Evolutionary conservation across 2,888 invertebrate species (phyloP).

Genomic region (Coecobrya sp.): DNA sequence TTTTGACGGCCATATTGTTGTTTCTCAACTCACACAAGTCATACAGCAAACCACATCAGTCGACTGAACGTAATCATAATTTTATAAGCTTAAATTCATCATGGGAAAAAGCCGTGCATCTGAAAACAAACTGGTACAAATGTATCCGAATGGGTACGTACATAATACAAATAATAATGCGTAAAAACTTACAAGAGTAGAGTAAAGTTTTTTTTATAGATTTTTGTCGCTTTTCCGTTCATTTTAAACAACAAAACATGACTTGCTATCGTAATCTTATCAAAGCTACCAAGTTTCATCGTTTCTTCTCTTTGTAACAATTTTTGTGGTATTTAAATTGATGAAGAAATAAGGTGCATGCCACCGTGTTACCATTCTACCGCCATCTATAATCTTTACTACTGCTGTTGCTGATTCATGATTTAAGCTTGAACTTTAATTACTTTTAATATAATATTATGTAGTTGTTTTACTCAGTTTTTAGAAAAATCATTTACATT

Average conservation of each 20-base stretch:
- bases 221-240: constrained; percentile 78
- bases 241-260: constrained; percentile 51
- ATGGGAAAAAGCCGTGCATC: constrained; percentile 58
- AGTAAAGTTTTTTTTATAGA: constrained; percentile 15
- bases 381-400: not conserved
- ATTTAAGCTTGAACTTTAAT: constrained; percentile 65
- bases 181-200: not conserved
- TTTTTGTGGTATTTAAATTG: constrained; percentile 54
- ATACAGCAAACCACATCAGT: constrained; percentile 54
- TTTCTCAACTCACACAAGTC: constrained; percentile 66
- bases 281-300: constrained; percentile 26
- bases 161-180: not conserved
- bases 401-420: constrained; percentile 14
- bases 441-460: constrained; percentile 42
- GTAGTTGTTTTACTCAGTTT: constrained; percentile 11
- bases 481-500: constrained; percentile 43
- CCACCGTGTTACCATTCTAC: not conserved
- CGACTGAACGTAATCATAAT: constrained; percentile 56
- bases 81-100: constrained; percentile 62
- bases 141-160: not conserved
- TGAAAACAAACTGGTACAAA: constrained; percentile 46
- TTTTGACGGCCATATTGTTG: constrained; percentile 74
- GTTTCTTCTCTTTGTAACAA: constrained; percentile 16
- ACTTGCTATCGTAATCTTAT: constrained; percentile 68
- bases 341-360: constrained; percentile 43